Percentiles rank a stretch among this genome's conserved stretches.
These are phyloP conservation scores for Lethocerus indicus DNA, from an alignment of 1,140 invertebrate species.

Conservation along the genomic window DNA sequence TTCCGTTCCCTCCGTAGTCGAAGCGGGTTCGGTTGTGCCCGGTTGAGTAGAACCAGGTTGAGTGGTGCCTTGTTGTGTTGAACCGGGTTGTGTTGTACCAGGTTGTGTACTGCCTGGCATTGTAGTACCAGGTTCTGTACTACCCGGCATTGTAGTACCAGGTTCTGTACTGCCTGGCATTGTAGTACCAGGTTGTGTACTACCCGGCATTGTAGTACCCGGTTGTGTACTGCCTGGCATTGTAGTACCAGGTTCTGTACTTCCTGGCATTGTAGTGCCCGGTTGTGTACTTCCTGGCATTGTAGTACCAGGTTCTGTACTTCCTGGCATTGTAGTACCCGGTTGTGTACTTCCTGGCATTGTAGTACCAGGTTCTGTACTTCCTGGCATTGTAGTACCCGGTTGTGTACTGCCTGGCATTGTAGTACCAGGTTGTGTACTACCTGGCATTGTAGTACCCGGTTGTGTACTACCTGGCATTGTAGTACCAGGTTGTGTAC, in stretches of 20 bases:
- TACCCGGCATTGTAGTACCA: constrained; percentile 13
- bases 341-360: not conserved
- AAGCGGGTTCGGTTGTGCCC: not conserved
- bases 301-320: not conserved
- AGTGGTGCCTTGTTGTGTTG: not conserved
- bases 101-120: constrained; percentile 9
- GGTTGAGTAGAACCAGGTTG: not conserved
- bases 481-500: constrained; percentile 4
- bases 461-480: constrained; percentile 9
- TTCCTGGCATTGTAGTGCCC: not conserved
- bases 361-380: constrained; percentile 1
- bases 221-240: constrained; percentile 4
- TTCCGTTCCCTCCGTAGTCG: constrained; percentile 6
- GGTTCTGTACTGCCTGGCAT: not conserved
- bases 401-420: not conserved
- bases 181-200: not conserved
- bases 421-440: constrained; percentile 4
- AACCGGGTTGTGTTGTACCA: constrained; percentile 4
- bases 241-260: not conserved
- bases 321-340: constrained; percentile 2
- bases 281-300: not conserved
- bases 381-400: constrained; percentile 1
- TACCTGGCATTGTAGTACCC: constrained; percentile 7
- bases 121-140: constrained; percentile 6
- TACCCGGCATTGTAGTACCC: not conserved